Conservation (phyloP, 2,888 invertebrate species). For the Ennomos quercinarius region DNA sequence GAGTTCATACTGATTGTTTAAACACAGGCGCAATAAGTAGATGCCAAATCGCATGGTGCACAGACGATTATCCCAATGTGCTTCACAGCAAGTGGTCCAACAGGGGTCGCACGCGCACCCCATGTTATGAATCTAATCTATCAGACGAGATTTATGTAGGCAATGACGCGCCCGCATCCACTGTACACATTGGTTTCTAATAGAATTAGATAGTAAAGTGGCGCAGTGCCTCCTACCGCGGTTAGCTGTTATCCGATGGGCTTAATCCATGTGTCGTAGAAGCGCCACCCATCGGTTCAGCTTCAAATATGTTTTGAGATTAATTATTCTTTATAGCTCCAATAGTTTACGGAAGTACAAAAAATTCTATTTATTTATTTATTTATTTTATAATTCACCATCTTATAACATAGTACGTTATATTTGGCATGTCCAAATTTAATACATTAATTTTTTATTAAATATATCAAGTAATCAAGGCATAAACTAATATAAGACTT, state of each 20-base stretch:
- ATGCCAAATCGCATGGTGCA: constrained; percentile 58
- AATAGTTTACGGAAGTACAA: no score
- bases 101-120: constrained; percentile 59
- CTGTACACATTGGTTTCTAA: constrained; percentile 42
- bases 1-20: constrained; percentile 1
- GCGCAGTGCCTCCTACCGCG: constrained; percentile 14
- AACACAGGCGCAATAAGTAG: constrained; percentile 44
- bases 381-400: no score
- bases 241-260: constrained; percentile 2
- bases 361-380: no score
- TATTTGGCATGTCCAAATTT: no score
- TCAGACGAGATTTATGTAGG: constrained; percentile 71
- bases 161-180: constrained; percentile 69
- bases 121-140: constrained; percentile 76
- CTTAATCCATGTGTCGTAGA: constrained; percentile 1
- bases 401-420: no score
- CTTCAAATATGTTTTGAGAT: constrained; percentile 2
- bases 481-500: no score
- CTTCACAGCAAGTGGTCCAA: constrained; percentile 55
- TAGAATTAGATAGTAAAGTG: constrained; percentile 38
- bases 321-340: no score
- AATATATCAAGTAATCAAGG: no score
- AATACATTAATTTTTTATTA: no score
- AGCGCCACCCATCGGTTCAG: not conserved
- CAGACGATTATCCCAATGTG: constrained; percentile 58